Evolutionary conservation across 2,888 invertebrate genomes (phyloP), one percentile per base, ranked within the genome.

Genomic region (Parapristionchus giblindavisi): DNA sequence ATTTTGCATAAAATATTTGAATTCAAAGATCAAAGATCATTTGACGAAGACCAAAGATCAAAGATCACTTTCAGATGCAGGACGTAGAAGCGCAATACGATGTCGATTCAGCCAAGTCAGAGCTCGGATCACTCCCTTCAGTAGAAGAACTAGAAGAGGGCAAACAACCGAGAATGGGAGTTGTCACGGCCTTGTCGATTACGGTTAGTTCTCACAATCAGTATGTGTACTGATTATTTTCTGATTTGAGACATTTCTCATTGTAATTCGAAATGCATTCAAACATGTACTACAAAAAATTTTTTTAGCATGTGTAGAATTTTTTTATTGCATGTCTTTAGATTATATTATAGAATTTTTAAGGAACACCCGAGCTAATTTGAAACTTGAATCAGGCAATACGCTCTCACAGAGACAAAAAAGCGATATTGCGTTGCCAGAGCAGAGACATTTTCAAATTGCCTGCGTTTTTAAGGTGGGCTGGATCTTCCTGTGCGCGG

Each of bases 401-500:
- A n/a, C n/a, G n/a, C n/a, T n/a, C n/a, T n/a, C n/a, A n/a, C n/a
- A n/a, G n/a, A n/a, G n/a, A n/a, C n/a, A n/a, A n/a, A n/a, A n/a
- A n/a, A n/a, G n/a, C n/a, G n/a, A n/a, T n/a, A n/a, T n/a, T n/a
- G 14, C 14, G 11, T n/a, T n/a, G n/a, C n/a, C n/a, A n/a, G n/a
- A n/a, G n/a, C n/a, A n/a, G n/a, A n/a, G n/a, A n/a, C n/a, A 48
- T 40, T 72, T 81, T 11, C 60, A 76, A 56, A 85, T 85, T 32
- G 86, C 87, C n/a, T 71, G 86, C 36, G 91, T 93, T 72, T 93
- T 95, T 81, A 94, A 96, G 91, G 92, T 95, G 82, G 92, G 93
- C 87, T 93, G 93, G 89, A 93, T 94, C 75, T 92, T 94, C 87
- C 94, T 94, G 77, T 97, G 97, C 36, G 96, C 96, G 1, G 91